Evolutionary conservation across 2,113 vertebrate genomes (phyloP).

Genomic region (Oplegnathus fasciatus): DNA sequence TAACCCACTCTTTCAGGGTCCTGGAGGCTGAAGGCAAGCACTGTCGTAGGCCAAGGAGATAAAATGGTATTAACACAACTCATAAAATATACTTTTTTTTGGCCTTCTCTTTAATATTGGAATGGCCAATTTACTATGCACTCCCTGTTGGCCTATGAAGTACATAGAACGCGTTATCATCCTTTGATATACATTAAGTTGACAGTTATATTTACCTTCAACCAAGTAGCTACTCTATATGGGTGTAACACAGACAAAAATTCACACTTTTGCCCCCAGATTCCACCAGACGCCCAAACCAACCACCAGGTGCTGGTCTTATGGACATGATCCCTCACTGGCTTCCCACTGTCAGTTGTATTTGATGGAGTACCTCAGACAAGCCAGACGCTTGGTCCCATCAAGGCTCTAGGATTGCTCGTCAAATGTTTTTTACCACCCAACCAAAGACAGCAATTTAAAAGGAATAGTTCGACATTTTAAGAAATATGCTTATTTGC

Average conservation of each 20-base stretch:
- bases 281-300: background rate
- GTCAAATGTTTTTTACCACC: background rate
- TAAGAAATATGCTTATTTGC: background rate
- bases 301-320: background rate
- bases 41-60: background rate
- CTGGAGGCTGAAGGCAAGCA: constrained; percentile 10
- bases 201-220: background rate
- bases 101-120: background rate
- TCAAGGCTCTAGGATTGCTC: too few species aligned
- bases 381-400: too few species aligned
- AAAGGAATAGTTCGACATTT: background rate
- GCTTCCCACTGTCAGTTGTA: background rate
- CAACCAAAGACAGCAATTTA: too few species aligned
- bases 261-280: too few species aligned
- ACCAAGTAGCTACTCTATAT: background rate
- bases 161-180: background rate
- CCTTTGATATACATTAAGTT: background rate
- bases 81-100: background rate
- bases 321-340: background rate
- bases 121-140: background rate
- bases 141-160: background rate
- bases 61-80: background rate
- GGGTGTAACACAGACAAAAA: too few species aligned
- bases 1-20: constrained; percentile 15
- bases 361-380: background rate